These are phyloP conservation scores for Chloropsis hardwickii DNA, from an alignment of 2,113 vertebrate species.

Conservation along the genomic window DNA sequence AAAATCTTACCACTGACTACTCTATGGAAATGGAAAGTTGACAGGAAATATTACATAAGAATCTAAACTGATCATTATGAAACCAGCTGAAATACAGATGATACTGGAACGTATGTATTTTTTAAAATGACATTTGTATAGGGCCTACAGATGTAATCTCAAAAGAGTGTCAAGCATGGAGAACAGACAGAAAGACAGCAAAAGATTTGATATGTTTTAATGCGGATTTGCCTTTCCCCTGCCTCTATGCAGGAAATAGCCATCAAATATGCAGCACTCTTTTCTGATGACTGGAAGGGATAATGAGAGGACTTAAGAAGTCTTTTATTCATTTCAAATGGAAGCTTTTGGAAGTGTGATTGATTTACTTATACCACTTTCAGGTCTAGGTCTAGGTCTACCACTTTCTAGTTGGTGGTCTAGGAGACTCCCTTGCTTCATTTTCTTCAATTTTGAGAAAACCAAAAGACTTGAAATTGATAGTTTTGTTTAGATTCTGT, in stretches of 20 bases:
- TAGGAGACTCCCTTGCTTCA: neutral
- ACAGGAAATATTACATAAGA: constrained; percentile 12
- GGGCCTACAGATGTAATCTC: neutral
- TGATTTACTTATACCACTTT: neutral
- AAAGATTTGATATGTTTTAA: neutral
- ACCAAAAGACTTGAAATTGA: neutral
- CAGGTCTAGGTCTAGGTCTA: too few species aligned
- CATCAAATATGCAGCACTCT: neutral
- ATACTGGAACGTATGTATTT: too few species aligned
- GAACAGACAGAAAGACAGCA: neutral
- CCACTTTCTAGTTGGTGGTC: neutral
- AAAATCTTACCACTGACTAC: neutral
- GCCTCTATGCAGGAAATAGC: neutral
- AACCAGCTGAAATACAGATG: constrained; percentile 31
- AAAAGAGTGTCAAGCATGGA: neutral
- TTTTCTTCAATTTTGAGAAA: neutral
- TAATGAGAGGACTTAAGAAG: neutral
- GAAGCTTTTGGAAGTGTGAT: neutral
- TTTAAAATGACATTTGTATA: neutral
- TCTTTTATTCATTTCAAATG: neutral
- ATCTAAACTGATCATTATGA: constrained; percentile 12
- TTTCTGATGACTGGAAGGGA: neutral
- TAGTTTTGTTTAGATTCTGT: neutral
- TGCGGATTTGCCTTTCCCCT: neutral
- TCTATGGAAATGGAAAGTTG: neutral